These are phyloP conservation scores for Solen grandis DNA, from an alignment of 1,140 invertebrate genomes.

Conservation along the genomic window DNA sequence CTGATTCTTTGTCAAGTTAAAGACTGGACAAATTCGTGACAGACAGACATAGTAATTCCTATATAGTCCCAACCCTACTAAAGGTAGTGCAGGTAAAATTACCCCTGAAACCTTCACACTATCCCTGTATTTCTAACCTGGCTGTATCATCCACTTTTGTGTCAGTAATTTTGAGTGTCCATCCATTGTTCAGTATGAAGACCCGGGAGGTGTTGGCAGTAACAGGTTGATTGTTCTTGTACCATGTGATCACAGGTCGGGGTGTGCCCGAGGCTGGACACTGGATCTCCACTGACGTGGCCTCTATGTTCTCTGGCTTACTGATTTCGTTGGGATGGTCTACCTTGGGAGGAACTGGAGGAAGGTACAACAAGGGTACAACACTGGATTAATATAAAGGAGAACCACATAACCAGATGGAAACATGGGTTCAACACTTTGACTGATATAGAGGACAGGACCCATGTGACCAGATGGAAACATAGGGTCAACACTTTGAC, in stretches of 20 bases:
- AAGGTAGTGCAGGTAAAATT: background rate
- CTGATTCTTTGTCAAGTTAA: too few relatives aligned
- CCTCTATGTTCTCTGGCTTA: slow-evolving; percentile 67
- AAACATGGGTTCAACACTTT: too few relatives aligned
- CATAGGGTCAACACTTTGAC: too few relatives aligned
- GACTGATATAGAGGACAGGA: too few relatives aligned
- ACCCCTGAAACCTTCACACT: background rate
- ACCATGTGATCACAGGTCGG: slow-evolving; percentile 80
- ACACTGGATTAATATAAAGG: background rate
- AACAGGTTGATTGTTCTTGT: slow-evolving; percentile 69
- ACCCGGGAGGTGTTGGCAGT: slow-evolving; percentile 60
- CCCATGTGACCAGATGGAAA: too few relatives aligned
- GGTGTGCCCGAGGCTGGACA: slow-evolving; percentile 81
- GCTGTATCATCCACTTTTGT: slow-evolving; percentile 71
- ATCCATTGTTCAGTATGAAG: slow-evolving; percentile 66
- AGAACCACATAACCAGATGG: background rate
- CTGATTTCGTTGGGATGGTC: slow-evolving; percentile 65
- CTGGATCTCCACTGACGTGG: slow-evolving; percentile 70
- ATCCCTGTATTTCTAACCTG: slow-evolving; percentile 75
- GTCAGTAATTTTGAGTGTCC: slow-evolving; percentile 64
- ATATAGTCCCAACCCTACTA: background rate
- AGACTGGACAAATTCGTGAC: background rate
- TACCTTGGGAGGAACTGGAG: slow-evolving; percentile 75
- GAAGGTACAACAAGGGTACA: slow-evolving; percentile 30
- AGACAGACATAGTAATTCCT: background rate